Percentiles rank a stretch among this genome's conserved stretches.
These are phyloP conservation scores for Eilema sororculum DNA, from an alignment of 2,888 invertebrate genomes.

Conservation along the genomic window DNA sequence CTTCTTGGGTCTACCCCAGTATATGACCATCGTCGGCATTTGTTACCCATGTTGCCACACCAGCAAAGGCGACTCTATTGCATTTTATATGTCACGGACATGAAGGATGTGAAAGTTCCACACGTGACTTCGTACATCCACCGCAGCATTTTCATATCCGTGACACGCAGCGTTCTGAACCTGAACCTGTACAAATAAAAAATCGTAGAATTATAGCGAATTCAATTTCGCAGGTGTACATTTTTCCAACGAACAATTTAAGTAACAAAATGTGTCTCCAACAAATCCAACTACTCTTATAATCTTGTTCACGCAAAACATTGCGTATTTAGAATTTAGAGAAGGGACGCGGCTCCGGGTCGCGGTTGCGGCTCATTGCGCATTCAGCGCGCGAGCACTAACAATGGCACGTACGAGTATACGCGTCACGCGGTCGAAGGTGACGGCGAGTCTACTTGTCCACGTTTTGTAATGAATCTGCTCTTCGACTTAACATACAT, in stretches of 20 bases:
- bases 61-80: too few species aligned
- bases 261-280: background rate
- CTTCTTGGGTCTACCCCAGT: too few species aligned
- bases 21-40: too few species aligned
- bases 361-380: conserved; percentile 4
- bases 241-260: background rate
- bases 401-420: conserved; percentile 31
- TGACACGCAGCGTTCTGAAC: too few species aligned
- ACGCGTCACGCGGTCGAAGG: conserved; percentile 1
- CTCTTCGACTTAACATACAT: background rate
- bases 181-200: too few species aligned
- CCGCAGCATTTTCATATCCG: too few species aligned
- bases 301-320: conserved; percentile 9
- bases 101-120: too few species aligned
- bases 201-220: background rate
- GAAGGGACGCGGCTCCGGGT: conserved; percentile 1
- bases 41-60: too few species aligned
- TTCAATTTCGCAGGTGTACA: background rate
- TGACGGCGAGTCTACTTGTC: conserved; percentile 4
- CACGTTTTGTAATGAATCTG: conserved; percentile 10
- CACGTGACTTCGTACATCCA: too few species aligned
- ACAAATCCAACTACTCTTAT: background rate
- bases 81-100: too few species aligned
- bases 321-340: conserved; percentile 10
- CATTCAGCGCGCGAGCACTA: conserved; percentile 17